phyloP scores from a whole-genome alignment of 1,140 invertebrate species.

The Leptonema lineaticorne region DNA sequence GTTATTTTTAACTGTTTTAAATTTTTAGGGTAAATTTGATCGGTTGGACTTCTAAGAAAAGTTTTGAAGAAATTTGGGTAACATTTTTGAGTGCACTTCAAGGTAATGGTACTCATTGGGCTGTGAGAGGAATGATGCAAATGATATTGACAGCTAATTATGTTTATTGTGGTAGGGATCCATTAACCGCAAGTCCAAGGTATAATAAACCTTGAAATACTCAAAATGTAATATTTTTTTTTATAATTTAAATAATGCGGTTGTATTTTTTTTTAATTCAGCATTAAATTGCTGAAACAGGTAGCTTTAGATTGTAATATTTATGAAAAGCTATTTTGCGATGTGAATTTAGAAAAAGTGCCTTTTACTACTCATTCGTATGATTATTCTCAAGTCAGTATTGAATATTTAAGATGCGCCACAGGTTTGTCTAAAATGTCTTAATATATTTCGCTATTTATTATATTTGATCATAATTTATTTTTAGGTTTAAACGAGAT shows the following conservation, averaged over 20 bases:
- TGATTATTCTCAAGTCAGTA: constrained; percentile 34
- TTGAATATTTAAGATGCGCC: constrained; percentile 36
- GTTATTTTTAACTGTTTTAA: not conserved
- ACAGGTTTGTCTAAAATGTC: constrained; percentile 26
- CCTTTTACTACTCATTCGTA: constrained; percentile 26
- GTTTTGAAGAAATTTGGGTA: constrained; percentile 96
- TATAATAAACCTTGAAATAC: not conserved
- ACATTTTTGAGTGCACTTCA: constrained; percentile 78
- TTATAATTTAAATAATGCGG: not conserved
- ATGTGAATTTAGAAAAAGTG: constrained; percentile 32
- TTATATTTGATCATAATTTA: not conserved
- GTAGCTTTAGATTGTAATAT: constrained; percentile 29
- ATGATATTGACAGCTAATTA: constrained; percentile 43
- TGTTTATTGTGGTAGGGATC: constrained; percentile 24
- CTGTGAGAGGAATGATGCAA: constrained; percentile 53
- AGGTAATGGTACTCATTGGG: constrained; percentile 53
- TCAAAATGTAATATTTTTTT: not conserved
- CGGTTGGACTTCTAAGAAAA: constrained; percentile 79
- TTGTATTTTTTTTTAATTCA: constrained; percentile 27
- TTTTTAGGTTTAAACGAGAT: constrained; percentile 31
- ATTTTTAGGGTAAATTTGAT: constrained; percentile 63
- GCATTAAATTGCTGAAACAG: constrained; percentile 29
- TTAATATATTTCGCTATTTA: not conserved
- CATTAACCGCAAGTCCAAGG: constrained; percentile 10
- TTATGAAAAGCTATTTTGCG: constrained; percentile 30